Base-by-base conservation (phyloP, 2,113 vertebrate genomes). In the Proteles cristata region DNA sequence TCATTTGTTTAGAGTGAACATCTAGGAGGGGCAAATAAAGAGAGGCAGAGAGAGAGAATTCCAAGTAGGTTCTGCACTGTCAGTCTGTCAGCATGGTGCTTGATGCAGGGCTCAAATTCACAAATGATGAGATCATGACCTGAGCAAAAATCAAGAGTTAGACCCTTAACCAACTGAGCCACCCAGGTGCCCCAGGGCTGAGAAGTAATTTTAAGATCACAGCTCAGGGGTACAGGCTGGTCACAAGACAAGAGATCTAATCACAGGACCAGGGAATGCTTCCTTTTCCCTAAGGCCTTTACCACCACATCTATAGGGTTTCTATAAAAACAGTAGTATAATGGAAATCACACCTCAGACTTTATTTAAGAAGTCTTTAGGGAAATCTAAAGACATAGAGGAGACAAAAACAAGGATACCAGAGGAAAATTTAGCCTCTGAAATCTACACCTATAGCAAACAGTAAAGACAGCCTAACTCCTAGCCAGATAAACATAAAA, bases 281-380 rank as follows among this genome's bases (percentile, higher is more conserved):
- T 65, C 25, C 55, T 4, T 2, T 79, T 23, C 17, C 4, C 12
- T 58, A 8, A 48, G 26, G 73, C 31, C 9, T 21, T 93, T 84
- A 79, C 45, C 68, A 83, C 76, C 53, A 79, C 23, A 82, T 83
- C 55, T 45, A 11, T 4, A 81, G 66, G 61, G 16, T 9, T 80
- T 74, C 76, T 93, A 88, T 43, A 87, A 82, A 33, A 88, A 87
- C 6, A 88, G 50, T 77, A 86, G 53, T 93, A 81, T 84, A 28
- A 84, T 16, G 63, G 58, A 96, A 94, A 92, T 16, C 23, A 71
- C 48, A 45, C 80, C 53, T 85, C 80, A 87, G 26, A 82, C 6
- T 53, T 90, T 71, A 76, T 45, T 90, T 71, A 76, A 76, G 43
- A 87, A 89, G 35, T 85, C 6, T 88, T 48, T 77, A 39, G 25